Percentiles rank a stretch among this genome's conserved stretches.
Conservation (phyloP, 92 coral and sea anemone genomes). For the Parazoanthus atlanticus region DNA sequence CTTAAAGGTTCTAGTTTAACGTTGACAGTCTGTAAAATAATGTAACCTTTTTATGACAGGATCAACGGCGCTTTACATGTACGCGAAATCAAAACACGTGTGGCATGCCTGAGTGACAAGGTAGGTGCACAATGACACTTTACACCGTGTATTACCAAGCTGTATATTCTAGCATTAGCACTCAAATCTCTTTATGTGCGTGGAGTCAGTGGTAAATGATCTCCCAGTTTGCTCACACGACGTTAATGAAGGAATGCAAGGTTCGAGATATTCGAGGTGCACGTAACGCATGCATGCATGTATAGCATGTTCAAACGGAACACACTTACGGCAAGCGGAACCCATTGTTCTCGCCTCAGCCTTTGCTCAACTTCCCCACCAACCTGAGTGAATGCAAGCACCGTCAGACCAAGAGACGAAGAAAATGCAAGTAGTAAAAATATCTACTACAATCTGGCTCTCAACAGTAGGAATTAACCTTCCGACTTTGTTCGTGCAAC, state of each 20-base stretch:
- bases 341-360: slow-evolving; percentile 41
- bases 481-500: not conserved
- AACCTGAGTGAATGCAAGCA: slow-evolving; percentile 41
- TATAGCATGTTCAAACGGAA: slow-evolving; percentile 34
- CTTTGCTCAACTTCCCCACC: slow-evolving; percentile 16
- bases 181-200: not conserved
- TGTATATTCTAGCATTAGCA: not conserved
- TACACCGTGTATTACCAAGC: not conserved
- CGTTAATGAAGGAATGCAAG: not conserved
- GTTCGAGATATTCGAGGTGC: not conserved
- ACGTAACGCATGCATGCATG: slow-evolving; percentile 16
- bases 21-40: too few species aligned
- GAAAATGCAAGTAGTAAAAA: not conserved
- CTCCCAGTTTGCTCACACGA: not conserved
- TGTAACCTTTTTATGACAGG: not conserved
- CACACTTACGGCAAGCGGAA: slow-evolving; percentile 49
- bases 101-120: not conserved
- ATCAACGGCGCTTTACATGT: not conserved
- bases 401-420: slow-evolving; percentile 24
- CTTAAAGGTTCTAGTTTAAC: not conserved
- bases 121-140: not conserved
- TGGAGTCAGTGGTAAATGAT: not conserved
- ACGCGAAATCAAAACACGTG: not conserved
- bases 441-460: not conserved
- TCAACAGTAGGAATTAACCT: not conserved